A percentile compares a stretch with the other conserved stretches of the same genome.
phyloP scores from a whole-genome alignment of 2,888 invertebrate species.

The Anodontia alba region DNA sequence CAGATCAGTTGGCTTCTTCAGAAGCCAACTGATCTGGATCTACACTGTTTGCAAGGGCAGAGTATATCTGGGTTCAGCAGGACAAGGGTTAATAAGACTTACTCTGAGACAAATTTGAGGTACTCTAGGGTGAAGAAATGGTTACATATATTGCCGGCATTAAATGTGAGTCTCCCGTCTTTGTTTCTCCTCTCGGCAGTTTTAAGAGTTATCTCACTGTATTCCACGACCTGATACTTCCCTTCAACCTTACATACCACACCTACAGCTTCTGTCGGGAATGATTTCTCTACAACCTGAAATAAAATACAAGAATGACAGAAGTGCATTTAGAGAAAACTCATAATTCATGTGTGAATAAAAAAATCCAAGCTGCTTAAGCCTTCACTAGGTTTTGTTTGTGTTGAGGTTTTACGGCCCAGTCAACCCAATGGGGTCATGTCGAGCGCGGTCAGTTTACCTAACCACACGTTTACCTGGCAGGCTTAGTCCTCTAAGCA shows the following conservation, averaged over 20 bases:
- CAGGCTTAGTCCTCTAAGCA: too few relatives aligned
- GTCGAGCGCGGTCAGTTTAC: too few relatives aligned
- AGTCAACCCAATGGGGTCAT: too few relatives aligned
- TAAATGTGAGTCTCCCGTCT: slow-evolving; percentile 94
- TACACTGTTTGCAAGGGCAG: too few relatives aligned
- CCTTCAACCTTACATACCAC: slow-evolving; percentile 97
- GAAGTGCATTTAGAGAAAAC: too few relatives aligned
- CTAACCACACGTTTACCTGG: too few relatives aligned
- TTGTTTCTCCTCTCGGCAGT: slow-evolving; percentile 91
- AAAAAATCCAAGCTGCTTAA: not conserved
- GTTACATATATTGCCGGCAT: slow-evolving; percentile 99
- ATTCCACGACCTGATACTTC: slow-evolving; percentile 95
- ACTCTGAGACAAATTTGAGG: slow-evolving; percentile 90
- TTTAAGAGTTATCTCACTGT: slow-evolving; percentile 96
- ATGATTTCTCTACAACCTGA: slow-evolving; percentile 92
- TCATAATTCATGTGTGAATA: not conserved
- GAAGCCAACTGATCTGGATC: too few relatives aligned
- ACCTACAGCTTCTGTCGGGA: slow-evolving; percentile 97
- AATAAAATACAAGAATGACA: slow-evolving; percentile 21
- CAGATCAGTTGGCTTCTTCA: too few relatives aligned
- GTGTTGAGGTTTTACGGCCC: too few relatives aligned
- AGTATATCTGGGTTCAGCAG: too few relatives aligned
- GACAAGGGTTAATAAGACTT: too few relatives aligned
- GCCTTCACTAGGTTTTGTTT: too few relatives aligned
- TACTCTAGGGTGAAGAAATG: slow-evolving; percentile 97